These are phyloP conservation scores for Reticulitermes lucifugus DNA, from an alignment of 2,888 invertebrate genomes.

Conservation along the genomic window DNA sequence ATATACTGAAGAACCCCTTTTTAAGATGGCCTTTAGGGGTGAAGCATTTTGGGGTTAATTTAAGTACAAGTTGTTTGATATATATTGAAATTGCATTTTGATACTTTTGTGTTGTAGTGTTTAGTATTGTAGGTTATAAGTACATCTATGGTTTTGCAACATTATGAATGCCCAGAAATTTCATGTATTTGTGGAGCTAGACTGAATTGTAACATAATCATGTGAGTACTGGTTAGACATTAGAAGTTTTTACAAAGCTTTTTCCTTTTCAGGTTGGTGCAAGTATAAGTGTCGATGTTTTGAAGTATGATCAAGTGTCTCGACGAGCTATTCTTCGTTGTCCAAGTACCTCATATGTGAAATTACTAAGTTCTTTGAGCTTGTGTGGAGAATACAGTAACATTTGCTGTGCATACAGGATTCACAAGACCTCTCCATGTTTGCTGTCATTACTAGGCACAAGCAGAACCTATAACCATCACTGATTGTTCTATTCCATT, in stretches of 20 bases:
- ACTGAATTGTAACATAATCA: background rate
- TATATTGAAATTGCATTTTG: too few species aligned
- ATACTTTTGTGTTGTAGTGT: too few species aligned
- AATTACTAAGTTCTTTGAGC: constrained; percentile 70
- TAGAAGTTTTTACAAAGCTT: too few species aligned
- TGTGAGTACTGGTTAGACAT: background rate
- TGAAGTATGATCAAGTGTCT: constrained; percentile 67
- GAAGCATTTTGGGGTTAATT: too few species aligned
- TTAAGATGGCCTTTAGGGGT: too few species aligned
- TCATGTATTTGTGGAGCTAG: too few species aligned
- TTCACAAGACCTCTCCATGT: constrained; percentile 67
- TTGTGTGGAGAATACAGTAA: constrained; percentile 66
- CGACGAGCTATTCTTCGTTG: constrained; percentile 70
- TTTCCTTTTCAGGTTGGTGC: constrained; percentile 61
- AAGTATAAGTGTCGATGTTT: constrained; percentile 67
- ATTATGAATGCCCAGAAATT: too few species aligned
- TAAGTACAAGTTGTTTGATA: too few species aligned
- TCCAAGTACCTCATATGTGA: constrained; percentile 66
- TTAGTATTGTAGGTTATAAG: too few species aligned
- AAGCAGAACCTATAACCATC: constrained; percentile 58
- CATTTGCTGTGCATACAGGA: constrained; percentile 66
- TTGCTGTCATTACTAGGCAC: constrained; percentile 60
- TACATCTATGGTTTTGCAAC: too few species aligned
- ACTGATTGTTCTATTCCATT: background rate
- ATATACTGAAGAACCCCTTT: too few species aligned